These are phyloP conservation scores for Fukomys damarensis DNA, from an alignment of 2,113 vertebrate genomes.

Conservation along the genomic window DNA sequence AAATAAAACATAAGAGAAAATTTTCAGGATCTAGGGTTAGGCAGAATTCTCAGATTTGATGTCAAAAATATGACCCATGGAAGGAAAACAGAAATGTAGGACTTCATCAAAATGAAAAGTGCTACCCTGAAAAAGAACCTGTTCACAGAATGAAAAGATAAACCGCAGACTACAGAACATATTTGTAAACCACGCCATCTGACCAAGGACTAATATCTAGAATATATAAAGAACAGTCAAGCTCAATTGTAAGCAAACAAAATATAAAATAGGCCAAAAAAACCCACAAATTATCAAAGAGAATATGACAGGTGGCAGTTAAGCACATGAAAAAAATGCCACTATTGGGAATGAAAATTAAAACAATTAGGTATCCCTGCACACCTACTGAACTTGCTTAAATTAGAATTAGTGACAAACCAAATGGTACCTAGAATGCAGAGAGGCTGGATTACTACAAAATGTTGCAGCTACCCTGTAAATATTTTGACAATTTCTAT, in stretches of 20 bases:
- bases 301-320: background rate
- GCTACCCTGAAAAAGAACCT: background rate
- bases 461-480: background rate
- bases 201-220: background rate
- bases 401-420: background rate
- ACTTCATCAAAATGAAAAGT: background rate
- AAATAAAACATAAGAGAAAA: background rate
- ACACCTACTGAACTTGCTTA: accelerated
- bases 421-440: background rate
- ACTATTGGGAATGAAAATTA: background rate
- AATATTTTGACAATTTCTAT: background rate
- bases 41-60: background rate
- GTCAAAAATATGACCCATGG: background rate
- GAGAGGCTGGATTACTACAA: background rate
- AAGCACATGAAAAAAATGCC: background rate
- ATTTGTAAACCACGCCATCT: no score
- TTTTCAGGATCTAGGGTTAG: background rate
- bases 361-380: background rate
- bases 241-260: background rate
- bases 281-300: background rate
- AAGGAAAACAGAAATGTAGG: background rate
- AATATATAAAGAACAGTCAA: background rate
- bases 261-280: background rate
- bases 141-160: no score
- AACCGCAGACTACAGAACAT: accelerated